A percentile compares a stretch with the other conserved stretches of the same genome.
Evolutionary conservation across 1,140 invertebrate genomes (phyloP).

Genomic region (Saxidomus purpurata): DNA sequence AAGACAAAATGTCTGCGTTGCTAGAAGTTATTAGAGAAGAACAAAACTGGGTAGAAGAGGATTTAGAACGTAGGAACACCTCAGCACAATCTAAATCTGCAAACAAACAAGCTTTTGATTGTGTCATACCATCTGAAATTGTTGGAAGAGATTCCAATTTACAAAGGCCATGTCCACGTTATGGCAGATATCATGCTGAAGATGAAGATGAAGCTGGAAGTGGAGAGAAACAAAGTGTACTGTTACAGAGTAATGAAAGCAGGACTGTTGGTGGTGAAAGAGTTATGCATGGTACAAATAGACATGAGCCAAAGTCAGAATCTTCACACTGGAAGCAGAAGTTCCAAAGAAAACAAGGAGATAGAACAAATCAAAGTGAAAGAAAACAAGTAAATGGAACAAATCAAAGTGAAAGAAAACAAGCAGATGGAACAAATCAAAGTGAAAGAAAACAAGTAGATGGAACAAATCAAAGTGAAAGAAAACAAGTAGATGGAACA

Average conservation of each 20-base stretch:
- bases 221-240: too few relatives aligned
- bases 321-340: background rate
- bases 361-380: background rate
- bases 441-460: background rate
- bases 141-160: background rate
- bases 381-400: background rate
- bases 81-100: too few relatives aligned
- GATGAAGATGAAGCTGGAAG: background rate
- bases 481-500: background rate
- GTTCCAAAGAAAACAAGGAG: background rate
- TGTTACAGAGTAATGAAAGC: too few relatives aligned
- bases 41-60: slow-evolving; percentile 13
- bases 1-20: slow-evolving; percentile 47
- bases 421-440: background rate
- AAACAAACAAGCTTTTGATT: background rate
- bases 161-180: background rate
- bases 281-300: background rate
- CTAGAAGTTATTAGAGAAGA: slow-evolving; percentile 44
- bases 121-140: background rate
- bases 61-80: slow-evolving; percentile 27
- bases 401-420: background rate
- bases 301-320: background rate
- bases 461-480: background rate
- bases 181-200: background rate
- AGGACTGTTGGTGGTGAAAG: background rate